Conservation (phyloP, 2,113 vertebrate genomes). For the Xiphophorus maculatus region DNA sequence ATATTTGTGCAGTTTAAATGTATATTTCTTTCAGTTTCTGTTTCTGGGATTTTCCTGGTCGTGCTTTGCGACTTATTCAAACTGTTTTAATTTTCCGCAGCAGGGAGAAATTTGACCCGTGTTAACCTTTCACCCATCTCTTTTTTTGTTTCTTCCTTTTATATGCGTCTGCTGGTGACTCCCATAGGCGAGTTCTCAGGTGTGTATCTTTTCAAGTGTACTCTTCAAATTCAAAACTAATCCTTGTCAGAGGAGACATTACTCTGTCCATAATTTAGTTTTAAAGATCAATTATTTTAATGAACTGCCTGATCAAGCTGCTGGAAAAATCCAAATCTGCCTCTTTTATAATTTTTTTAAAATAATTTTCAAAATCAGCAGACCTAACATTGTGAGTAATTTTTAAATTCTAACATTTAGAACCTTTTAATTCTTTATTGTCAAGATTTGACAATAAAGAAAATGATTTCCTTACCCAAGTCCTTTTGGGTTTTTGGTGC, state of each 20-base stretch:
- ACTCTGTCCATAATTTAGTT: neutral
- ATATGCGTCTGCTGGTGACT: constrained; percentile 87
- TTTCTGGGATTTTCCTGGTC: neutral
- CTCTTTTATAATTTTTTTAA: neutral
- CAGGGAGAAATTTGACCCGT: constrained; percentile 68
- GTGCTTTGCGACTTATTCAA: neutral
- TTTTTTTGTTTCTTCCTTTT: constrained; percentile 75
- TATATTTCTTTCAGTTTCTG: neutral
- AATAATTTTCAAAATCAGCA: neutral
- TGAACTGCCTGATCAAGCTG: neutral
- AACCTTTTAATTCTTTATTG: neutral
- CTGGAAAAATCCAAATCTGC: neutral
- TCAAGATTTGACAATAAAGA: neutral
- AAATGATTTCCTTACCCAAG: neutral
- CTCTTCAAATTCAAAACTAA: constrained; percentile 3
- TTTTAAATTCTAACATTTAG: neutral
- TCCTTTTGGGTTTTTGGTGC: neutral
- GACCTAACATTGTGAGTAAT: neutral
- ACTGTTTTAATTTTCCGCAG: constrained; percentile 1
- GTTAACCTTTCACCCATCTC: constrained; percentile 83
- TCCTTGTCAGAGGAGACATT: neutral
- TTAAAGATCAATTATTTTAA: neutral
- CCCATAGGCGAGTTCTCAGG: constrained; percentile 99
- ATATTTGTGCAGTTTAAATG: neutral
- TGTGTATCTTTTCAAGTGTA: constrained; percentile 87